These are phyloP conservation scores for Yponomeuta cagnagella DNA, from an alignment of 2,888 invertebrate species.

Conservation along the genomic window DNA sequence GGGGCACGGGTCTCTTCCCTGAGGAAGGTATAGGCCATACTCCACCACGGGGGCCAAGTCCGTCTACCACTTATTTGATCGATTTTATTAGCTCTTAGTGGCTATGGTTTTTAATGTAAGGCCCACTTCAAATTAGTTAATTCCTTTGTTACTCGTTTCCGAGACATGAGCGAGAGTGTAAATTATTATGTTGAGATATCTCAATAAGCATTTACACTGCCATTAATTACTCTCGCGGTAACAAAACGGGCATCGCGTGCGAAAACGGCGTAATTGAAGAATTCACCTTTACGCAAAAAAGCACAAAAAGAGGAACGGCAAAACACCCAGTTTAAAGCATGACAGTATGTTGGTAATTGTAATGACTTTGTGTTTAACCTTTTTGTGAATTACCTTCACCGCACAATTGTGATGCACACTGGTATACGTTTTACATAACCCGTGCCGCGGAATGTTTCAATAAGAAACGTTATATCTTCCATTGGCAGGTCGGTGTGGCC, in stretches of 20 bases:
- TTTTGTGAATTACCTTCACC: neutral
- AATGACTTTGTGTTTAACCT: neutral
- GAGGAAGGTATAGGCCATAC: too few species aligned
- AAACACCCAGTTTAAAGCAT: neutral
- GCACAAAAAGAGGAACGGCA: neutral
- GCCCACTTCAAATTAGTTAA: too few species aligned
- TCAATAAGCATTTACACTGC: too few species aligned
- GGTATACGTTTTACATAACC: conserved; percentile 3
- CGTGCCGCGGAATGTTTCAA: neutral
- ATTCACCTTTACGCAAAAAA: neutral
- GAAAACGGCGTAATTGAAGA: conserved; percentile 4
- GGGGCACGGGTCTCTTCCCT: too few species aligned
- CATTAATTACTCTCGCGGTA: neutral
- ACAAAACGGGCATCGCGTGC: neutral
- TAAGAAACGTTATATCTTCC: conserved; percentile 1
- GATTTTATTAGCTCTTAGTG: too few species aligned
- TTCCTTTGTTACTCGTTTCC: too few species aligned
- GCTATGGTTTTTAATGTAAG: too few species aligned
- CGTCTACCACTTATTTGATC: too few species aligned
- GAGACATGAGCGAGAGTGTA: too few species aligned
- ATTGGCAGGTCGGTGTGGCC: neutral
- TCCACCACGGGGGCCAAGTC: too few species aligned
- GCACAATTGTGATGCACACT: neutral
- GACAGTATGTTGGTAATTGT: neutral
- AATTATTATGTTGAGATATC: too few species aligned